Conservation (phyloP, 1,140 invertebrate genomes). For the Batillaria attramentaria region DNA sequence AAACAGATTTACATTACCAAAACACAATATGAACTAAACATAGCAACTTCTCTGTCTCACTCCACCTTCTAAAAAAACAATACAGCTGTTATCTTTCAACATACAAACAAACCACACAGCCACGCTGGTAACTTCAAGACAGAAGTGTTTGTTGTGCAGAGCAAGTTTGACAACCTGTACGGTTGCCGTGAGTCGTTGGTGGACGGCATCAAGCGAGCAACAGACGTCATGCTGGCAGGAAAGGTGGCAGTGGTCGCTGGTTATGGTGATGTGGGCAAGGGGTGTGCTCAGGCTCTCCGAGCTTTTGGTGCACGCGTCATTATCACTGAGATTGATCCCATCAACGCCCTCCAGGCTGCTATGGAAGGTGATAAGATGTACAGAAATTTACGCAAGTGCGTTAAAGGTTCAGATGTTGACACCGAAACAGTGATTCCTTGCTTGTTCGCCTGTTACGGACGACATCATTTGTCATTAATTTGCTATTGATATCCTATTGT, state of each 20-base stretch:
- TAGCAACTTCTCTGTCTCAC: too few relatives aligned
- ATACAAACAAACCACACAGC: too few relatives aligned
- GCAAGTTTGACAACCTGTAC: conserved; percentile 99
- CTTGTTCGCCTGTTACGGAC: neutral
- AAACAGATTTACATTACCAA: too few relatives aligned
- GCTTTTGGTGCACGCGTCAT: conserved; percentile 97
- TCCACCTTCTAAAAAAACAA: too few relatives aligned
- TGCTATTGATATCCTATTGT: neutral
- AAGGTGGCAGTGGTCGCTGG: conserved; percentile 98
- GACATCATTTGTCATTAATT: neutral
- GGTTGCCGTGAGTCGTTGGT: conserved; percentile 98
- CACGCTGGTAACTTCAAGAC: too few relatives aligned
- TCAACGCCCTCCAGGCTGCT: conserved; percentile 97
- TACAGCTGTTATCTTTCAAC: too few relatives aligned
- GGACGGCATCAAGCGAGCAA: conserved; percentile 99
- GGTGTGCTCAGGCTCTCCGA: conserved; percentile 94
- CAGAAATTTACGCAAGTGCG: too few relatives aligned
- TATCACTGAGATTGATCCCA: conserved; percentile 99
- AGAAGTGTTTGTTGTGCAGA: conserved; percentile 79
- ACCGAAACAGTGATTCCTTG: neutral
- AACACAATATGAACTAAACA: too few relatives aligned
- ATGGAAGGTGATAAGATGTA: conserved; percentile 95
- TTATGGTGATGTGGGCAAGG: conserved; percentile 99
- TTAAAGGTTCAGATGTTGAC: neutral
- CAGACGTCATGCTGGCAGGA: conserved; percentile 98